A percentile compares a stretch with the other conserved stretches of the same genome.
phyloP scores from a whole-genome alignment of 2,888 invertebrate genomes.

The Acronicta leporina region DNA sequence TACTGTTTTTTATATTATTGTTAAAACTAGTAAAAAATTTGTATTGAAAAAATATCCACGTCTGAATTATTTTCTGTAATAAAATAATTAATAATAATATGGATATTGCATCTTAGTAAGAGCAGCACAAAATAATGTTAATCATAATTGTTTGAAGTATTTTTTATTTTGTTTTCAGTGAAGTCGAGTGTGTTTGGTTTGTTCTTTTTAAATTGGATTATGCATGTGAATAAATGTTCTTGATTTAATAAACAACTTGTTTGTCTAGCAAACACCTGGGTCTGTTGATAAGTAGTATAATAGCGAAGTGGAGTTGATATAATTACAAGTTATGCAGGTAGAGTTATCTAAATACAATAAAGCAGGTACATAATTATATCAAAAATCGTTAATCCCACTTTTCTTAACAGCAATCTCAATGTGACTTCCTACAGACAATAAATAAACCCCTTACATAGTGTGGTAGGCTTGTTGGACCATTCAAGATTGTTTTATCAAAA shows the following conservation, averaged over 20 bases:
- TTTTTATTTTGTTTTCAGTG: slow-evolving; percentile 76
- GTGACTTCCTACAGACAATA: too few relatives aligned
- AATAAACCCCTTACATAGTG: neutral
- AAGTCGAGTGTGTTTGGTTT: slow-evolving; percentile 86
- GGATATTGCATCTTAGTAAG: slow-evolving; percentile 53
- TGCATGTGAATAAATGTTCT: slow-evolving; percentile 89
- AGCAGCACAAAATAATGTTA: slow-evolving; percentile 71
- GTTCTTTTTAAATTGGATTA: slow-evolving; percentile 80
- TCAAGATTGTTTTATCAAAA: slow-evolving; percentile 3
- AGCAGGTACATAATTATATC: too few relatives aligned
- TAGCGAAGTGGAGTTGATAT: neutral
- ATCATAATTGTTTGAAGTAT: slow-evolving; percentile 71
- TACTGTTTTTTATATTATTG: slow-evolving; percentile 24
- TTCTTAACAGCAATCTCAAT: neutral
- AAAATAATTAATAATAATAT: neutral
- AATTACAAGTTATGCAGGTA: neutral
- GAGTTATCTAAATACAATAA: too few relatives aligned
- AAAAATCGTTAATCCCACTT: neutral
- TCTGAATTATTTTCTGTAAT: slow-evolving; percentile 18
- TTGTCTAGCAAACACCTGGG: slow-evolving; percentile 59
- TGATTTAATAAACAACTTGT: slow-evolving; percentile 71
- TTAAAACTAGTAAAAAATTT: slow-evolving; percentile 10
- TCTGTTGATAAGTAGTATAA: neutral
- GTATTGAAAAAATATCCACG: slow-evolving; percentile 3
- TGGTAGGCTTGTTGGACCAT: slow-evolving; percentile 2